These are phyloP conservation scores for Pseudolaguvia tuberculata DNA, from an alignment of 2,113 vertebrate species.

Conservation along the genomic window DNA sequence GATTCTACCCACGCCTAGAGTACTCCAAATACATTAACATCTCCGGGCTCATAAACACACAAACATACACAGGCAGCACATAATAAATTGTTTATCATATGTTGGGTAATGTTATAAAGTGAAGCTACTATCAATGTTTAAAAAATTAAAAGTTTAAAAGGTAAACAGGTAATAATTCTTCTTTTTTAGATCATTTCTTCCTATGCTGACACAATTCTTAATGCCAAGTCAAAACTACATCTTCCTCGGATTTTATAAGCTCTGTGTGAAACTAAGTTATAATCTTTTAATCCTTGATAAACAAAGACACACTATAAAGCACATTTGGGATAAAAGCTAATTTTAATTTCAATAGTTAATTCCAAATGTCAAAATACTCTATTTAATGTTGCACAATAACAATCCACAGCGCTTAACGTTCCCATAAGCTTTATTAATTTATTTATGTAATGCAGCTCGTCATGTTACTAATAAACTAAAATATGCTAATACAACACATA, in stretches of 20 bases:
- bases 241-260: conserved; percentile 4
- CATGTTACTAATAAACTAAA: background rate
- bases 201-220: conserved; percentile 18
- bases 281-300: background rate
- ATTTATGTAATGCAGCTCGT: background rate
- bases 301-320: background rate
- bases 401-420: background rate
- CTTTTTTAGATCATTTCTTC: conserved; percentile 1
- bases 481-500: background rate
- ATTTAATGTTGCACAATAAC: background rate
- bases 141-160: background rate
- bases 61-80: conserved; percentile 27
- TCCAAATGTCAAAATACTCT: background rate
- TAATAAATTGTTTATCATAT: conserved; percentile 19
- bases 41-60: conserved; percentile 18
- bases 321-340: conserved; percentile 8
- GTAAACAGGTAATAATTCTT: background rate
- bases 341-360: background rate
- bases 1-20: conserved; percentile 39
- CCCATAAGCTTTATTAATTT: background rate
- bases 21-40: conserved; percentile 42
- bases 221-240: conserved; percentile 20
- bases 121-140: background rate
- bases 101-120: conserved; percentile 17
- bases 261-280: background rate